Evolutionary conservation across 2,113 vertebrate species (phyloP).

Genomic region (Motacilla tschutschensis): DNA sequence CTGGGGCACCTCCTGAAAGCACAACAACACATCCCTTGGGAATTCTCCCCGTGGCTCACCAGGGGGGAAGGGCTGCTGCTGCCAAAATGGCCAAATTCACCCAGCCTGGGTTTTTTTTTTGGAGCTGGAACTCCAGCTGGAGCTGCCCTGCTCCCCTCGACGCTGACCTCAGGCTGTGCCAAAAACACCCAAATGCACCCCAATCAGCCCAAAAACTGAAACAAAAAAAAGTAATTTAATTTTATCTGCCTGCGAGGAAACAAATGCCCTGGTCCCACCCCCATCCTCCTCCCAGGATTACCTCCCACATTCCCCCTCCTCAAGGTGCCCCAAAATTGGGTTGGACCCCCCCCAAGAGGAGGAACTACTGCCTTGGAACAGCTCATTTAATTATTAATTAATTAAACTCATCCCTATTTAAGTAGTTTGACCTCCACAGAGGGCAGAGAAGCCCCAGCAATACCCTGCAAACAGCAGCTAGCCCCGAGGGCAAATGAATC

Average conservation of each 20-base stretch:
- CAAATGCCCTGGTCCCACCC: rapidly evolving
- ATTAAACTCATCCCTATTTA: not conserved
- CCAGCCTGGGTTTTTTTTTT: rapidly evolving
- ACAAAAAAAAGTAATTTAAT: too few species aligned
- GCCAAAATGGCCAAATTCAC: not conserved
- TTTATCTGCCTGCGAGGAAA: not conserved
- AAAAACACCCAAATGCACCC: not conserved
- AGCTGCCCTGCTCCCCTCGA: not conserved
- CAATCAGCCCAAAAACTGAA: not conserved
- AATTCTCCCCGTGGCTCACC: rapidly evolving
- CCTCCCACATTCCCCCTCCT: not conserved
- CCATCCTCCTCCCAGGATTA: not conserved
- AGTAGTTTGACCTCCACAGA: not conserved
- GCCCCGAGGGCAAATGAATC: not conserved
- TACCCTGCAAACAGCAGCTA: not conserved
- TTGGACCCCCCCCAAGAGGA: not conserved
- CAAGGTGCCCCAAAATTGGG: not conserved
- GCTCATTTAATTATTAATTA: not conserved
- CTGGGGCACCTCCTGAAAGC: constrained; percentile 40
- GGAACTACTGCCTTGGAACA: not conserved
- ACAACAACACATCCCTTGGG: rapidly evolving
- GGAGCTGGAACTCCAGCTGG: not conserved
- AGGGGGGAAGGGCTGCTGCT: not conserved
- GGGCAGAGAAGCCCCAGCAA: not conserved
- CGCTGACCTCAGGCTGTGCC: too few species aligned